Percentiles rank a stretch among this genome's conserved stretches.
Conservation (phyloP, 1,140 invertebrate genomes). For the Drosophila bocki region DNA sequence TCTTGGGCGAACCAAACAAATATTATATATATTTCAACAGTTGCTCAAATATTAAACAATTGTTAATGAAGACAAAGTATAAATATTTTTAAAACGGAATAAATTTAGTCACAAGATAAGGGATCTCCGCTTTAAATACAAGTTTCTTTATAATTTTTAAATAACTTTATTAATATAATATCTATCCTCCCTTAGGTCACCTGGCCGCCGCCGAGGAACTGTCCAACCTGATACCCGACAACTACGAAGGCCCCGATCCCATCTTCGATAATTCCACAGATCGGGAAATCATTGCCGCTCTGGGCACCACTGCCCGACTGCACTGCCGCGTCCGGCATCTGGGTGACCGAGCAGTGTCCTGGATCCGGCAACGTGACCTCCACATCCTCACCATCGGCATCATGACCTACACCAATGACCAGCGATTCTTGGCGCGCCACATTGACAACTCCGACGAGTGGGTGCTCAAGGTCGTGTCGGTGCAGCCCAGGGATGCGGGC, state of each 20-base stretch:
- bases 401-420: conserved; percentile 91
- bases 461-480: conserved; percentile 93
- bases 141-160: too few species aligned
- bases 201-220: conserved; percentile 63
- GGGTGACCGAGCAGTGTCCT: conserved; percentile 93
- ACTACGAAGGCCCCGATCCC: conserved; percentile 87
- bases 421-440: conserved; percentile 91
- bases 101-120: too few species aligned
- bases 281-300: conserved; percentile 92
- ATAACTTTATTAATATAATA: neutral
- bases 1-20: neutral
- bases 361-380: conserved; percentile 90
- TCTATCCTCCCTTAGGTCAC: conserved; percentile 2
- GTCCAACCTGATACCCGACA: conserved; percentile 75
- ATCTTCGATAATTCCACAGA: conserved; percentile 95
- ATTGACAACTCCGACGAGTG: conserved; percentile 94
- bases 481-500: conserved; percentile 91
- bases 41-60: neutral
- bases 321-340: conserved; percentile 94
- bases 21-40: neutral
- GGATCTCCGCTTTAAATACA: too few species aligned
- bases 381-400: conserved; percentile 91
- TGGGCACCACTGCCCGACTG: conserved; percentile 93
- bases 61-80: too few species aligned
- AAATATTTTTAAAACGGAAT: too few species aligned